Evolutionary conservation across 2,113 vertebrate genomes (phyloP).

Genomic region (Odontophorus gujanensis): DNA sequence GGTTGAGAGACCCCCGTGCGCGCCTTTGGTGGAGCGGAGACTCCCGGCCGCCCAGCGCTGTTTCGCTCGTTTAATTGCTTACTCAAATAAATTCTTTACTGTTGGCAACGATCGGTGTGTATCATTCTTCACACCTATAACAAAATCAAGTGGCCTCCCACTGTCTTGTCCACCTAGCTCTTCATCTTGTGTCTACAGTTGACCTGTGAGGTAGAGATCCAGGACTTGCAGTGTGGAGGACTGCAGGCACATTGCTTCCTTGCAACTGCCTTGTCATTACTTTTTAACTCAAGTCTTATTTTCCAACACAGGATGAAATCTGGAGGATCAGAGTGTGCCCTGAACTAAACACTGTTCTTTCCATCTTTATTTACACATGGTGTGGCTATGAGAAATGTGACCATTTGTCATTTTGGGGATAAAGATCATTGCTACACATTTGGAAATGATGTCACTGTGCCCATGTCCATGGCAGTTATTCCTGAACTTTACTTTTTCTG

Average conservation of each 20-base stretch:
- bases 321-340: background rate
- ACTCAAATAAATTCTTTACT: too few relatives aligned
- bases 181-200: background rate
- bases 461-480: background rate
- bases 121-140: too few relatives aligned
- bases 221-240: background rate
- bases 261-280: background rate
- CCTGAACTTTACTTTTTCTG: background rate
- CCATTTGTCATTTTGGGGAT: background rate
- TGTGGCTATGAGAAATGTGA: background rate
- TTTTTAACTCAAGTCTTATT: background rate
- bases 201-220: background rate
- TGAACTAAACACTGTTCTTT: background rate
- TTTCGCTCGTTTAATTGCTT: too few relatives aligned
- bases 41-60: too few relatives aligned
- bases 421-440: background rate
- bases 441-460: background rate
- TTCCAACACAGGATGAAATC: background rate
- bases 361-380: background rate
- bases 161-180: background rate
- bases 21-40: too few relatives aligned
- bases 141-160: background rate
- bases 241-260: background rate
- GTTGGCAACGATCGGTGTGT: too few relatives aligned
- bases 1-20: too few relatives aligned